phyloP scores from a whole-genome alignment of 2,888 invertebrate species.

The Lasioglossum marginatum region DNA sequence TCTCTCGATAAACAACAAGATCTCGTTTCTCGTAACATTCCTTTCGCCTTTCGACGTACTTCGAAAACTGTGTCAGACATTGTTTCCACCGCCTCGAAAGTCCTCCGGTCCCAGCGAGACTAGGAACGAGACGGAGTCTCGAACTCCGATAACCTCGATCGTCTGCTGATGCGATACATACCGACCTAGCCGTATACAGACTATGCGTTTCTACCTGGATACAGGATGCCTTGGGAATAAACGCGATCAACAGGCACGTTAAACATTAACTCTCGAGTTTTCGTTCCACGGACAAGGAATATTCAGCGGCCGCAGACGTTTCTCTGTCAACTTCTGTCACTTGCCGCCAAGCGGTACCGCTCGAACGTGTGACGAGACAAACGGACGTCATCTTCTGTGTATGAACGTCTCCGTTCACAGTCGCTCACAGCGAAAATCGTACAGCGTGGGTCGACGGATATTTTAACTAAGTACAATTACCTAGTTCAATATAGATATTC shows the following conservation, averaged over 20 bases:
- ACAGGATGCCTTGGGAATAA: slow-evolving; percentile 17
- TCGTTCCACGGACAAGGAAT: background rate
- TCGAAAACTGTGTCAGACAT: slow-evolving; percentile 75
- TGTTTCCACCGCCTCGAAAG: slow-evolving; percentile 51
- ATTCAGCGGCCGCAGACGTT: background rate
- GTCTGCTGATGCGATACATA: slow-evolving; percentile 32
- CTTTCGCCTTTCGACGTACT: slow-evolving; percentile 76
- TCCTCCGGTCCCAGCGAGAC: slow-evolving; percentile 21
- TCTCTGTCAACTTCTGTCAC: slow-evolving; percentile 14
- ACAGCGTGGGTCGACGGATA: background rate
- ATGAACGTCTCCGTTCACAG: background rate
- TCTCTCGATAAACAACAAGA: slow-evolving; percentile 52
- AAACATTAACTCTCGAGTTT: background rate
- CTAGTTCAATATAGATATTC: background rate
- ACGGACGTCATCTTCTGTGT: background rate
- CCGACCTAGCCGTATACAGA: slow-evolving; percentile 27
- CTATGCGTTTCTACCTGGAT: slow-evolving; percentile 32
- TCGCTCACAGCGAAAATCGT: background rate
- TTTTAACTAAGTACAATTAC: background rate
- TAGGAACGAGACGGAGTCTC: slow-evolving; percentile 39
- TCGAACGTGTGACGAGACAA: background rate
- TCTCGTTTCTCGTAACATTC: slow-evolving; percentile 76
- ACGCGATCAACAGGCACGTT: background rate
- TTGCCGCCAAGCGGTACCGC: background rate
- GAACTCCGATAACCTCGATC: slow-evolving; percentile 32